Evolutionary conservation across 2,888 invertebrate genomes (phyloP).

Genomic region (Idaea straminata): DNA sequence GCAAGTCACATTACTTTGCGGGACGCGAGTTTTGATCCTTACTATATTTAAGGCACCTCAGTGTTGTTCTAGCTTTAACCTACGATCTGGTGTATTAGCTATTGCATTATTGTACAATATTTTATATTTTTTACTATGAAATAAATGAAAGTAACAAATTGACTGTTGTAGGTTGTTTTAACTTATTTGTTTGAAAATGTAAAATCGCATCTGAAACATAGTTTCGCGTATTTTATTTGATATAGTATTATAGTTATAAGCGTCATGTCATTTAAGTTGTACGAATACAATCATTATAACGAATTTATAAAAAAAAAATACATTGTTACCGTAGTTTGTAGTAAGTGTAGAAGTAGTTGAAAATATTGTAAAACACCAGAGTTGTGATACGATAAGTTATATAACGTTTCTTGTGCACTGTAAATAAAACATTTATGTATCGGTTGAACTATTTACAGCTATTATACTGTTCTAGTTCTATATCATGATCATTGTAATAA

Average conservation of each 20-base stretch:
- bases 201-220: slow-evolving; percentile 38
- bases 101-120: slow-evolving; percentile 64
- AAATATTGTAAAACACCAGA: slow-evolving; percentile 37
- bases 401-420: slow-evolving; percentile 35
- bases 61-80: slow-evolving; percentile 25
- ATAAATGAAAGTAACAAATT: slow-evolving; percentile 44
- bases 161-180: slow-evolving; percentile 54
- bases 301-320: slow-evolving; percentile 62
- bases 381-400: slow-evolving; percentile 49
- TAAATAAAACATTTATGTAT: slow-evolving; percentile 34
- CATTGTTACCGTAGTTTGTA: slow-evolving; percentile 73
- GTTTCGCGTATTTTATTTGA: slow-evolving; percentile 45
- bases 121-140: slow-evolving; percentile 54
- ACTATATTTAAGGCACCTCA: slow-evolving; percentile 12
- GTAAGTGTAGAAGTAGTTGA: slow-evolving; percentile 16
- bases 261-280: slow-evolving; percentile 53
- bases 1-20: too few species aligned
- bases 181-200: slow-evolving; percentile 38
- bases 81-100: slow-evolving; percentile 57
- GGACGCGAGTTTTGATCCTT: too few species aligned
- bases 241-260: slow-evolving; percentile 63
- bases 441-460: slow-evolving; percentile 28
- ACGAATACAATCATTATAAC: slow-evolving; percentile 61
- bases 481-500: slow-evolving; percentile 22
- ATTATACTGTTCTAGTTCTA: slow-evolving; percentile 32